Evolutionary conservation across 1,140 invertebrate genomes (phyloP).

Genomic region (Lamellibrachia luymesi): DNA sequence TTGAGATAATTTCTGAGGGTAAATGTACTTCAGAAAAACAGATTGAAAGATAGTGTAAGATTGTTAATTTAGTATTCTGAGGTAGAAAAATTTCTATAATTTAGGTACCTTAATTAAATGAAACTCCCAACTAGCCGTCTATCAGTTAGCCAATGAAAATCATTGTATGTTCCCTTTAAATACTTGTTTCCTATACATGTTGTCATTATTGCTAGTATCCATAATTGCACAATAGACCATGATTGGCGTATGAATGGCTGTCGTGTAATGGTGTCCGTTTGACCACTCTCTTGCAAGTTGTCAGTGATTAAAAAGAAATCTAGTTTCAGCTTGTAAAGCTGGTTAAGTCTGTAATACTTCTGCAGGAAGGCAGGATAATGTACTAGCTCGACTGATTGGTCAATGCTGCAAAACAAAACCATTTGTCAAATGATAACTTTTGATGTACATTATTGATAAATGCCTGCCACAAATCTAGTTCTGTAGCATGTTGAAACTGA

Average conservation of each 20-base stretch:
- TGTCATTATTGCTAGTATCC: background rate
- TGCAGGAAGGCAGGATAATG: background rate
- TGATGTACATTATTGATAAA: background rate
- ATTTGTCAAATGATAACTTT: background rate
- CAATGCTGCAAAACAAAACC: background rate
- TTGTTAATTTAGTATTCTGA: no score
- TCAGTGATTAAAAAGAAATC: background rate
- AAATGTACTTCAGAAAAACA: no score
- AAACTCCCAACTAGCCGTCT: constrained; percentile 30
- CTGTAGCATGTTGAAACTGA: background rate
- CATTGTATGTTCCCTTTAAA: background rate
- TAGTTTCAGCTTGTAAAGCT: background rate
- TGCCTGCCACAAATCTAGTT: background rate
- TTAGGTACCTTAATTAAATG: no score
- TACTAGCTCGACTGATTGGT: background rate
- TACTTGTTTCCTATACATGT: background rate
- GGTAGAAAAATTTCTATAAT: no score
- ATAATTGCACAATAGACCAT: background rate
- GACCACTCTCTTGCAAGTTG: background rate
- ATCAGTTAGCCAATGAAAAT: background rate
- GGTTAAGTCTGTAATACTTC: background rate
- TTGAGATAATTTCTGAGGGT: no score
- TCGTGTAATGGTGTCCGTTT: background rate
- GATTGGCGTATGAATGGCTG: background rate
- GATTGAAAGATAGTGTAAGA: no score